These are phyloP conservation scores for Pseudopipra pipra DNA, from an alignment of 2,113 vertebrate genomes.

Conservation along the genomic window DNA sequence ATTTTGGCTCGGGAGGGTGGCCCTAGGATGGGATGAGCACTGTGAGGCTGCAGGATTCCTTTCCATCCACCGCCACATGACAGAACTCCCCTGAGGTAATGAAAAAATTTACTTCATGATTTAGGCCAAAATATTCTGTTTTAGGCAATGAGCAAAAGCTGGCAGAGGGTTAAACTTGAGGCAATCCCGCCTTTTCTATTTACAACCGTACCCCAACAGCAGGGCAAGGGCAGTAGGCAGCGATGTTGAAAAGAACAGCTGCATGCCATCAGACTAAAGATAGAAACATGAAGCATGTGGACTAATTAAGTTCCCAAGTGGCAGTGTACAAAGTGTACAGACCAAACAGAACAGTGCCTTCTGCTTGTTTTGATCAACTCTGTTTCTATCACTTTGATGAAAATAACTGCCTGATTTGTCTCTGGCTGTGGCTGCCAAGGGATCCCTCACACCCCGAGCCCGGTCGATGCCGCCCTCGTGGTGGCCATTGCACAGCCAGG, in stretches of 20 bases:
- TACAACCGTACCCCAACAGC: not conserved
- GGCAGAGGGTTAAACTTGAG: not conserved
- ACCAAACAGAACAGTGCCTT: slow-evolving; percentile 28
- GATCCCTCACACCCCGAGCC: not conserved
- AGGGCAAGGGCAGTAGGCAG: not conserved
- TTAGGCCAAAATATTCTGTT: not conserved
- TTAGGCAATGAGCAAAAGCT: not conserved
- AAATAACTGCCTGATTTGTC: not conserved
- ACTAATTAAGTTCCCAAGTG: slow-evolving; percentile 54
- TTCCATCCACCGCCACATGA: not conserved
- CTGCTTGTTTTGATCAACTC: slow-evolving; percentile 51
- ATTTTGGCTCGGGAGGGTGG: not conserved
- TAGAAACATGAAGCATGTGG: slow-evolving; percentile 4
- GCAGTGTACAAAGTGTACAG: slow-evolving; percentile 16
- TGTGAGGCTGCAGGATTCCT: not conserved
- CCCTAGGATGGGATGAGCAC: not conserved
- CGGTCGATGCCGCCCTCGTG: accelerated
- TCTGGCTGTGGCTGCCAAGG: not conserved
- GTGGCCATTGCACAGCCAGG: not conserved
- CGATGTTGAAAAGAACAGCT: slow-evolving; percentile 5
- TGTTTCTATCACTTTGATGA: slow-evolving; percentile 15
- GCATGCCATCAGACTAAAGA: slow-evolving; percentile 44
- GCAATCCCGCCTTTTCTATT: accelerated
- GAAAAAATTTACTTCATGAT: not conserved
- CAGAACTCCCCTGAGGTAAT: not conserved